Evolutionary conservation across 2,797 vertebrate genomes (phyloP), one percentile per base, ranked within the genome.

Genomic region (Sardinella longiceps): DNA sequence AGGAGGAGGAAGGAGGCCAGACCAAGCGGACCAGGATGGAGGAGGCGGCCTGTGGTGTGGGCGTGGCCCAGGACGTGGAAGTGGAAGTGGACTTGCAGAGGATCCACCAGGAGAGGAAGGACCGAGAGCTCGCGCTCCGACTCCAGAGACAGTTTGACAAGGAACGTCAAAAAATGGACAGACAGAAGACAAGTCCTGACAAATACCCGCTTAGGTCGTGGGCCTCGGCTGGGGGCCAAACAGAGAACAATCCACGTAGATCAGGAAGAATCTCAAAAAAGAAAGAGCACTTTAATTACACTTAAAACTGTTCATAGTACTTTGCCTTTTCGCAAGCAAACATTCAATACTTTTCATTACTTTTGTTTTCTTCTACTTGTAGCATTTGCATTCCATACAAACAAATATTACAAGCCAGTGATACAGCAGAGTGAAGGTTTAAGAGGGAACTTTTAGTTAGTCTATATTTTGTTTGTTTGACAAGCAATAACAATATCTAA

Each of bases 171-270:
- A 94, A 88, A 5, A 90, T 91, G 86, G 90, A 92, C 9, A 92
- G 95, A 81, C 84, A 94, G 63, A 94, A 94, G 88, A 92, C 93
- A 1, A 93, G 95, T 0, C 92, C 95, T 0, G 96, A 97, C 86
- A 93, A 95, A 18, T 99, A 99, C 84, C 96, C 96, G 87, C 91
- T 99, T 87, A 94, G 98, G 2, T 98, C 98, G 23, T 97, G 97
- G 95, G 95, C 90, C 89, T 91, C 95, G 20, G 91, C 93, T 3
- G 95, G 94, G 86, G 88, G 91, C 87, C 89, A 88, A 74, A 83
- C 89, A 77, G 91, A 91, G 85, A 87, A 90, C 23, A 92, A 90
- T 85, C 90, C 93, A 25, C 92, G 95, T 48, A 92, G 93, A 81
- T 95, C 95, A 5, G 86, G 92, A 50, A 93, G 94, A 87, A 92